Evolutionary conservation across 2,113 vertebrate genomes (phyloP), one percentile per base, ranked within the genome.

Genomic region (Anolis sagrei): DNA sequence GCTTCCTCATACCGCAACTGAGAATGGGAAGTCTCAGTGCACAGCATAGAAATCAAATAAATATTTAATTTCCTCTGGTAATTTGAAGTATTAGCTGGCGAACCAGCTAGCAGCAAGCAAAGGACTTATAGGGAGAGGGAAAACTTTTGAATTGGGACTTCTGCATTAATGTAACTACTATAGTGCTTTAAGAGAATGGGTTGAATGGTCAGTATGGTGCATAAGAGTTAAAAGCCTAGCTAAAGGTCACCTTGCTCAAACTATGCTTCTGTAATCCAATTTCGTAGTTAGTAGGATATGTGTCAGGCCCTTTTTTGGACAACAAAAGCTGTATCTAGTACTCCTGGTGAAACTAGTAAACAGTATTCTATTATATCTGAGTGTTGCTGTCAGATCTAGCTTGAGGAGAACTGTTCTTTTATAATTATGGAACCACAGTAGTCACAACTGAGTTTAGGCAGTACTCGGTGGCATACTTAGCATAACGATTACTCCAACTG

Each of bases 401-500:
- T 69, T 64, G 18, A 51, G 44, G 29, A 69, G 64, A n/a, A 48
- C 27, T 18, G 54, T 7, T 39, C 23, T 61, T 2, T 18, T 16
- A 39, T 39, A 73, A 29, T 73, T 58, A 27, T 82, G 10, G 69
- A 54, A 72, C 51, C 18, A 23, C 69, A 61, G 18, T 81, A 58
- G 49, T 9, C 54, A 61, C 81, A 39, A 29, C 32, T 82, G 48
- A 72, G 32, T 72, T 72, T 82, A 49, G 49, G 23, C 51, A 72
- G n/a, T 72, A 14, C 51, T 82, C 48, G 39, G 18, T 82, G 68
- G 32, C 21, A 70, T 51, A 32, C 18, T 82, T 73, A 13, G 29
- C 8, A n/a, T 70, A 81, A 81, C 11, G 29, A 77, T 77, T 34
- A 77, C 51, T 77, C 68, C 32, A 73, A 25, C 66, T 82, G 49